Percentiles rank a stretch among this genome's conserved stretches.
phyloP scores from a whole-genome alignment of 92 coral and sea anemone species.

The Palythoa grandiflora region DNA sequence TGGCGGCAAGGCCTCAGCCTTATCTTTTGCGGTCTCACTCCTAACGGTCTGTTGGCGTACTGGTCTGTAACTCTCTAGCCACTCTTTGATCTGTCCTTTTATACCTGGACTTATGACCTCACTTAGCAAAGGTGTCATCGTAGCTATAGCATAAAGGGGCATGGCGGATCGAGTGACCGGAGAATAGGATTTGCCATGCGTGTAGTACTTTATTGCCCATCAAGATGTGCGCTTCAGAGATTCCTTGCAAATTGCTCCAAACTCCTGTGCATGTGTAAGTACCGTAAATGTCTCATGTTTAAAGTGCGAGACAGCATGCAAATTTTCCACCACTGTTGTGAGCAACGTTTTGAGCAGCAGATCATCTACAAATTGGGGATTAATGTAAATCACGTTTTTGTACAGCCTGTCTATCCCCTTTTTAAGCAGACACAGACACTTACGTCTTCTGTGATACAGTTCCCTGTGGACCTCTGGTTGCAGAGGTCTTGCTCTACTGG shows the following conservation, averaged over 20 bases:
- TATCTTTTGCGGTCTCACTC: neutral
- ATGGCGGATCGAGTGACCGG: neutral
- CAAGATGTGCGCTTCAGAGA: conserved; percentile 47
- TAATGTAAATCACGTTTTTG: neutral
- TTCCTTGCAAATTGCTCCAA: conserved; percentile 29
- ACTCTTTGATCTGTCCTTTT: conserved; percentile 32
- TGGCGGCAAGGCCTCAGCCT: conserved; percentile 44
- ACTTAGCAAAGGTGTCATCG: conserved; percentile 60
- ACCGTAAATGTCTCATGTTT: neutral
- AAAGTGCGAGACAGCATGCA: too few species aligned
- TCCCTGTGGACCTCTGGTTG: too few species aligned
- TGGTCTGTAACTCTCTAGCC: conserved; percentile 8
- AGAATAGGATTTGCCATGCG: conserved; percentile 44
- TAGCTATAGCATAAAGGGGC: conserved; percentile 53
- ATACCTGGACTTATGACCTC: conserved; percentile 38
- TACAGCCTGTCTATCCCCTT: too few species aligned
- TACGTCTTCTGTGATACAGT: too few species aligned
- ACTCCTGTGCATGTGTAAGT: conserved; percentile 24
- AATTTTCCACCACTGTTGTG: too few species aligned
- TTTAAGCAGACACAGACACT: too few species aligned
- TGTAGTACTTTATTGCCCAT: conserved; percentile 51
- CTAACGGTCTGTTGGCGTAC: too few species aligned
- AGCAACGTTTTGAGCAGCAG: too few species aligned
- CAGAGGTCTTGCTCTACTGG: too few species aligned
- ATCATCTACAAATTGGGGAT: conserved; percentile 36